Conservation (phyloP, 2,797 vertebrate species). For the Sandelia bainsii region DNA sequence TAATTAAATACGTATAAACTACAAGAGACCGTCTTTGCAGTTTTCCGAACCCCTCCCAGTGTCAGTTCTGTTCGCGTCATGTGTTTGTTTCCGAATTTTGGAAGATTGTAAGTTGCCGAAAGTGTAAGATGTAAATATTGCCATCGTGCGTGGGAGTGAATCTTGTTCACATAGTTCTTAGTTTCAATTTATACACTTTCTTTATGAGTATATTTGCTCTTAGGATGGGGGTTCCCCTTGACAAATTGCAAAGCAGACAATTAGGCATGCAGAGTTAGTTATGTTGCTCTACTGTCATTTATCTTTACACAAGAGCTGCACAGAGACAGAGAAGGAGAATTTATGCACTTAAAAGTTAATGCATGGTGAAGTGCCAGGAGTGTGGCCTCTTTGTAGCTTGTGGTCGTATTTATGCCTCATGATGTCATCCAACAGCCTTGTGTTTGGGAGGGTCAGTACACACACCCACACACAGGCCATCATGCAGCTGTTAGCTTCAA, state of each 20-base stretch:
- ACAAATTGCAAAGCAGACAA: conserved; percentile 68
- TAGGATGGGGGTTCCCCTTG: conserved; percentile 65
- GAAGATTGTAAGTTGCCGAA: conserved; percentile 14
- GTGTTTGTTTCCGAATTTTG: background rate
- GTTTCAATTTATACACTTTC: conserved; percentile 65
- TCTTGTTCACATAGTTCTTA: conserved; percentile 65
- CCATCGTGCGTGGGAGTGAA: conserved; percentile 64
- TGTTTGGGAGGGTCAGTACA: conserved; percentile 74
- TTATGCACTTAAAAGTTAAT: conserved; percentile 40
- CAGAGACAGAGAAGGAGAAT: conserved; percentile 30
- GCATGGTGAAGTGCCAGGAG: conserved; percentile 62
- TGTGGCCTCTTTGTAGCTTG: conserved; percentile 72
- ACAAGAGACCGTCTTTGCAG: too few relatives aligned
- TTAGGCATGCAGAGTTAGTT: conserved; percentile 68
- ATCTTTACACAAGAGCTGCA: conserved; percentile 33
- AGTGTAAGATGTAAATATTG: conserved; percentile 68
- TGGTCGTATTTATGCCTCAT: conserved; percentile 80
- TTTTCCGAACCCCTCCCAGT: background rate
- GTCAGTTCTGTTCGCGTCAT: background rate
- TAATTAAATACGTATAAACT: too few relatives aligned
- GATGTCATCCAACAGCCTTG: conserved; percentile 80
- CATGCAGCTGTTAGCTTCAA: conserved; percentile 70
- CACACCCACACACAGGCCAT: conserved; percentile 66
- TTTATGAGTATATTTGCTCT: conserved; percentile 58
- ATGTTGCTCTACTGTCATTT: conserved; percentile 37